These are phyloP conservation scores for Clepsis dumicolana DNA, from an alignment of 2,888 invertebrate genomes.

Conservation along the genomic window DNA sequence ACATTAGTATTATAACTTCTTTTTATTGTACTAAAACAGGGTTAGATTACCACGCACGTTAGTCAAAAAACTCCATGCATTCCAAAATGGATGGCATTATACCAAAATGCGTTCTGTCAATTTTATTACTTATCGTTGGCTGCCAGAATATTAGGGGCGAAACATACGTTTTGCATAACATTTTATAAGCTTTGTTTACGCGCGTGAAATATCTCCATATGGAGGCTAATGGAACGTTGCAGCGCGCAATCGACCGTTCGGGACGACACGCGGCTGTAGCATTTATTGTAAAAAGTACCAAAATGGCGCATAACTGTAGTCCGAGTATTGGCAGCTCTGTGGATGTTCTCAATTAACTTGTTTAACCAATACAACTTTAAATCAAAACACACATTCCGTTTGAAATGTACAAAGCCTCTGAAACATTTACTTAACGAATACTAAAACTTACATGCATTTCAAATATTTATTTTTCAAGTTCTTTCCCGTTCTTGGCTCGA, in stretches of 20 bases:
- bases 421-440: not conserved
- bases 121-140: not conserved
- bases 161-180: constrained; percentile 4
- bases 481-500: not conserved
- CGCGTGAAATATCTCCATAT: constrained; percentile 34
- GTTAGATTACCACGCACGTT: too few relatives aligned
- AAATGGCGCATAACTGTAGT: constrained; percentile 4
- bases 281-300: constrained; percentile 17
- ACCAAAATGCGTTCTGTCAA: not conserved
- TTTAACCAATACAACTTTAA: not conserved
- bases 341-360: not conserved
- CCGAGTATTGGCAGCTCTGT: not conserved
- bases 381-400: not conserved
- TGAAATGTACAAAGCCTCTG: not conserved
- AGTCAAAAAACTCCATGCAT: not conserved
- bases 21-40: too few relatives aligned
- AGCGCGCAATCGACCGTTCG: constrained; percentile 26
- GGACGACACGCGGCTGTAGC: constrained; percentile 13
- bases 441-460: not conserved
- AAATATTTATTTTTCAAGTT: not conserved
- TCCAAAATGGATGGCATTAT: not conserved
- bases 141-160: not conserved
- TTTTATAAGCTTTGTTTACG: constrained; percentile 25
- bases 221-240: constrained; percentile 40
- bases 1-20: too few relatives aligned